Conservation (phyloP, 2,797 vertebrate species). For the Tenualosa ilisha region DNA sequence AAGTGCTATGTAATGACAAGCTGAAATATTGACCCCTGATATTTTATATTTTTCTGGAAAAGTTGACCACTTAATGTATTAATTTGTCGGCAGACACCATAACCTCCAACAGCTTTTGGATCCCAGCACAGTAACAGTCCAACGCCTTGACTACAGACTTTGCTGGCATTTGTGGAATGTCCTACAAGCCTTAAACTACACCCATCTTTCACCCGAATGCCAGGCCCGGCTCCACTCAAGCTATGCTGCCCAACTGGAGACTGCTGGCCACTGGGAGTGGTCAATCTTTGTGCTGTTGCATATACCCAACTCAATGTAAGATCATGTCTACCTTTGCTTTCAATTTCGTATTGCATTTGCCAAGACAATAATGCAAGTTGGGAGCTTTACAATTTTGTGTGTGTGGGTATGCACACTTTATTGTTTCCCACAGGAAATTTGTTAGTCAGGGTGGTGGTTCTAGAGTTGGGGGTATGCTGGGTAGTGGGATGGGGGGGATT, state of each 20-base stretch:
- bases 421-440: too few relatives aligned
- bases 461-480: too few relatives aligned
- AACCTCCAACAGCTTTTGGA: constrained; percentile 87
- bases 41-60: neutral
- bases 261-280: constrained; percentile 90
- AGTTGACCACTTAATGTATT: neutral
- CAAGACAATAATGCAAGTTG: too few relatives aligned
- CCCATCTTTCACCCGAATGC: constrained; percentile 77
- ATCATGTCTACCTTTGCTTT: neutral
- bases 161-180: constrained; percentile 96
- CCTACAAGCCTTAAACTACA: constrained; percentile 86
- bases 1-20: neutral
- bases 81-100: constrained; percentile 76
- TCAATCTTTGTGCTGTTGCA: constrained; percentile 89
- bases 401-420: too few relatives aligned
- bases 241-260: constrained; percentile 92
- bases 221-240: constrained; percentile 85
- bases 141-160: constrained; percentile 89
- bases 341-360: neutral
- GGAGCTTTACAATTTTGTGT: too few relatives aligned
- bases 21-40: neutral
- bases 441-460: too few relatives aligned
- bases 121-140: constrained; percentile 81
- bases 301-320: constrained; percentile 73
- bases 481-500: too few relatives aligned